These are phyloP conservation scores for Acrobasis suavella DNA, from an alignment of 2,888 invertebrate genomes.

Conservation along the genomic window DNA sequence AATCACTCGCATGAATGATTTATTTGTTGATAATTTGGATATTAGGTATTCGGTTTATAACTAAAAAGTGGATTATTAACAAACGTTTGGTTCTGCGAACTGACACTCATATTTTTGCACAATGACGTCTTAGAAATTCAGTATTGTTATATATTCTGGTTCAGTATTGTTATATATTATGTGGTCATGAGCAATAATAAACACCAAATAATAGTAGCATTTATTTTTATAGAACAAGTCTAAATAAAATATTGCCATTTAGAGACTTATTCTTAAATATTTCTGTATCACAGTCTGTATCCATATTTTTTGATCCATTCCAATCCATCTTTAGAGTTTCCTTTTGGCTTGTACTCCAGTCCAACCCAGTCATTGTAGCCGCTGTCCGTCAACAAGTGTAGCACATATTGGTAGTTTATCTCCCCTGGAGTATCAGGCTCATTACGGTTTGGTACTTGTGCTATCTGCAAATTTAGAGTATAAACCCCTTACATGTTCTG, in stretches of 20 bases:
- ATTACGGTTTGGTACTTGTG: conserved; percentile 94
- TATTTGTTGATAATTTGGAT: no score
- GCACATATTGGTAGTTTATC: conserved; percentile 91
- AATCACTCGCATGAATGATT: no score
- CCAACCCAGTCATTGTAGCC: conserved; percentile 94
- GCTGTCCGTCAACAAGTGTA: conserved; percentile 83
- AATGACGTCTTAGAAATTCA: no score
- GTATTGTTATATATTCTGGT: no score
- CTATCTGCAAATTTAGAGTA: conserved; percentile 84
- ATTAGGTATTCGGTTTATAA: no score
- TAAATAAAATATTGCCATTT: background rate
- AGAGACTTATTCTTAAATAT: background rate
- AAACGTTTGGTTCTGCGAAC: no score
- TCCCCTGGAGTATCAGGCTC: conserved; percentile 94
- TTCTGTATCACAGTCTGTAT: conserved; percentile 71
- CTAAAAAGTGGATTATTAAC: no score
- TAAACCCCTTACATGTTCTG: no score
- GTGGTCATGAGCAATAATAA: no score
- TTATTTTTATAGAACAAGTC: background rate
- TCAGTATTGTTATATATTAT: no score
- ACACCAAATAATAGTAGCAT: background rate
- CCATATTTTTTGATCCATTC: conserved; percentile 88
- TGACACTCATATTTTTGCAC: no score
- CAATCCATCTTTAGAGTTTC: conserved; percentile 84
- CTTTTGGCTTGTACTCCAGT: conserved; percentile 92